Conservation (phyloP, 2,797 vertebrate genomes). For the Orientallactaga sibirica region DNA sequence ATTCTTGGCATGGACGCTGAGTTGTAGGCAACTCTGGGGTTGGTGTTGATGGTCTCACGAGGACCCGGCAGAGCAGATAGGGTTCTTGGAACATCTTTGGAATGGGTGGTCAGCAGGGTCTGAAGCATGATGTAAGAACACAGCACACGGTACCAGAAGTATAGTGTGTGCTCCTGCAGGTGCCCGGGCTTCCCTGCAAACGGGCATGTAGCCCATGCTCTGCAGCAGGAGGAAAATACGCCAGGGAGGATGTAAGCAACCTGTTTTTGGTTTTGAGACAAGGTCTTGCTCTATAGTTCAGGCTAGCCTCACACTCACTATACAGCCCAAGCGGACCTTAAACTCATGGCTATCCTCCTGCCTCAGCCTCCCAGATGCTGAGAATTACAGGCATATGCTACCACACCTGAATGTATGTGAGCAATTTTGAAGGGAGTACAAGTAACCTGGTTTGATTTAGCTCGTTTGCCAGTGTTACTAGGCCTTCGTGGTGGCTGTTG, state of each 20-base stretch:
- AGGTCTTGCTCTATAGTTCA: not conserved
- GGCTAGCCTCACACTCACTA: not conserved
- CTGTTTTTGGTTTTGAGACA: not conserved
- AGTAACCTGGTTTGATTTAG: conserved; percentile 8
- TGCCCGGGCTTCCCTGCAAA: not conserved
- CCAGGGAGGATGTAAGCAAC: not conserved
- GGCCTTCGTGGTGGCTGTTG: not conserved
- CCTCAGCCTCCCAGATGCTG: not conserved
- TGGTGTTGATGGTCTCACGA: conserved; percentile 3
- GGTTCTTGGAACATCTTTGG: conserved; percentile 21
- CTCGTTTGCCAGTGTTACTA: not conserved
- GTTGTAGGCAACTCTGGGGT: not conserved
- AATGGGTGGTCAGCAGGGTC: not conserved
- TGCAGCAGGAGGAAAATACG: not conserved
- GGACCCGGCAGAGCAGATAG: not conserved
- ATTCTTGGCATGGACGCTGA: conserved; percentile 5
- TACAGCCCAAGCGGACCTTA: not conserved
- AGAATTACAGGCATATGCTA: not conserved
- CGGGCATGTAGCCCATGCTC: not conserved
- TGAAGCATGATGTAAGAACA: not conserved
- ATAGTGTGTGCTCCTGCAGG: conserved; percentile 6
- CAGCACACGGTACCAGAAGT: conserved; percentile 8
- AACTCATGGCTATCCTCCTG: not conserved
- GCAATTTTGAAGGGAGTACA: not conserved
- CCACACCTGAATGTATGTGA: not conserved